Conservation (phyloP, 2,113 vertebrate species). For the Ophiodon elongatus region DNA sequence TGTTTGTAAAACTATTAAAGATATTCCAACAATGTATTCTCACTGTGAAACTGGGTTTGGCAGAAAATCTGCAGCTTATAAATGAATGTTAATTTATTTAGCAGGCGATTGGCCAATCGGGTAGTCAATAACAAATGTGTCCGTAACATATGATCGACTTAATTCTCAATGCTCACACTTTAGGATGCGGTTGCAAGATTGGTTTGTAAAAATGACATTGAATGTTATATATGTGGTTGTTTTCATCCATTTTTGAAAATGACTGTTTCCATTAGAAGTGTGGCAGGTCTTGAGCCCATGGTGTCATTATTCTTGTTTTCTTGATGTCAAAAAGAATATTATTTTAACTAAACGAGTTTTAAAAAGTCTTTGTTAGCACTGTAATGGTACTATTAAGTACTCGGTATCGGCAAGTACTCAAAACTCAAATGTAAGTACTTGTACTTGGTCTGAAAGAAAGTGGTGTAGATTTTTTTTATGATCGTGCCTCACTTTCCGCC, state of each 20-base stretch:
- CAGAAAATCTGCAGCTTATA: background rate
- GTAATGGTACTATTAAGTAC: too few species aligned
- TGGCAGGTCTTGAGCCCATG: too few species aligned
- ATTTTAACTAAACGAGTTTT: too few species aligned
- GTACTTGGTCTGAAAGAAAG: too few species aligned
- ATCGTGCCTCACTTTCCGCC: background rate
- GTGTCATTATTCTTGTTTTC: too few species aligned
- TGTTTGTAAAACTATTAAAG: background rate
- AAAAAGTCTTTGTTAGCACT: too few species aligned
- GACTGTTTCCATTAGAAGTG: too few species aligned
- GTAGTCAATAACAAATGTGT: background rate
- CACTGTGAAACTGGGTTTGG: slow-evolving; percentile 10
- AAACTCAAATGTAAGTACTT: too few species aligned
- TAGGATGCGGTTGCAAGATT: background rate
- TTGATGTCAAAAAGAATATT: too few species aligned
- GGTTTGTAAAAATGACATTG: too few species aligned
- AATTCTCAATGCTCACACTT: background rate
- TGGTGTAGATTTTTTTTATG: background rate
- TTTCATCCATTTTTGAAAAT: background rate
- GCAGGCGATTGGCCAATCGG: background rate
- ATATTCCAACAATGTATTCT: background rate
- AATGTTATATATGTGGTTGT: background rate
- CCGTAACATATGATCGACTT: background rate
- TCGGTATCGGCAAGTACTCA: too few species aligned
- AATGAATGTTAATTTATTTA: background rate